phyloP scores from a whole-genome alignment of 1,140 invertebrate genomes.

The Probaryconus sp. region DNA sequence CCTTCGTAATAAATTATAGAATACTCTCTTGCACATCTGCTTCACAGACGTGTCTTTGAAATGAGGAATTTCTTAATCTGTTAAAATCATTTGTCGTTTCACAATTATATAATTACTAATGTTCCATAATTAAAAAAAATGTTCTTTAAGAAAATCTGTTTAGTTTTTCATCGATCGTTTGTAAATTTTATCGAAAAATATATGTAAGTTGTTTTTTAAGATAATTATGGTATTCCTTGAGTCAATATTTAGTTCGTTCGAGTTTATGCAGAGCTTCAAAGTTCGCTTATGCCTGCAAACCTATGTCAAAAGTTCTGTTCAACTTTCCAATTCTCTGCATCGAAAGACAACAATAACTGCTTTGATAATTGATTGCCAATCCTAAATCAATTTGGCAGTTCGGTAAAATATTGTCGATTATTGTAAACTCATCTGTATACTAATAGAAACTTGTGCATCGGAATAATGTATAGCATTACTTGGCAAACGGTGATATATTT shows the following conservation, averaged over 20 bases:
- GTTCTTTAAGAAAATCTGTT: no score
- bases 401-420: conserved; percentile 37
- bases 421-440: conserved; percentile 23
- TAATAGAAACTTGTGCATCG: no score
- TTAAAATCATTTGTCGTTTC: no score
- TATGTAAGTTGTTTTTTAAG: conserved; percentile 11
- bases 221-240: conserved; percentile 6
- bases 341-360: conserved; percentile 23
- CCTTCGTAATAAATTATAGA: conserved; percentile 1
- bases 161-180: no score
- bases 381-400: conserved; percentile 33
- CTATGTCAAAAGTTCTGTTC: conserved; percentile 18
- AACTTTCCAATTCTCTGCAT: conserved; percentile 6
- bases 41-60: conserved; percentile 4
- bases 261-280: not conserved
- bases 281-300: conserved; percentile 5
- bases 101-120: no score
- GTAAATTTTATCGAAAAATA: no score
- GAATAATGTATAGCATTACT: no score
- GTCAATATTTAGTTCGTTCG: conserved; percentile 16
- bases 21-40: conserved; percentile 9
- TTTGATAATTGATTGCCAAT: conserved; percentile 26
- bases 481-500: no score
- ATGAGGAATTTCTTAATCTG: conserved; percentile 11
- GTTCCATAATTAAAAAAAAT: no score